Base-by-base conservation (phyloP, 2,113 vertebrate genomes). In the Platysteira castanea region DNA sequence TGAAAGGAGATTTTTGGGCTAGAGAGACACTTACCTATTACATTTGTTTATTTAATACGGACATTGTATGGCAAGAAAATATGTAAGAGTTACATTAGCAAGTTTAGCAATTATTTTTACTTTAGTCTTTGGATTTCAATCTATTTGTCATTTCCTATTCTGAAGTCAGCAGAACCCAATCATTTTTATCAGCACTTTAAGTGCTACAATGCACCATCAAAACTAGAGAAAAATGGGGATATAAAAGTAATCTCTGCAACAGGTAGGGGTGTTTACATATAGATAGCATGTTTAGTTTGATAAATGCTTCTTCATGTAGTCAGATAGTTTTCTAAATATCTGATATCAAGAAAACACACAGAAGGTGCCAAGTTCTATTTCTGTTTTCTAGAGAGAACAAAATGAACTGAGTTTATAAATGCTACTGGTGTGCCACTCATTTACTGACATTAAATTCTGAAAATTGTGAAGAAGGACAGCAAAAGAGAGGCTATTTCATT, bases 401-500 rank as follows among this genome's bases (percentile, higher is more conserved):
- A 96, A 92, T 67, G 27, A 42, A 69, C 47, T 69, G 44, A 73
- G 94, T 94, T 96, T 96, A 89, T 82, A 96, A 96, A 93, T 95
- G 68, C 56, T 35, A 95, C 87, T 93, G 77, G 11, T 94, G 87
- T 94, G 49, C 76, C 74, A 56, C 46, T 57, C 35, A 3, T 80
- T 93, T 86, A 68, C 33, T n/a, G 27, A 87, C 76, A 96, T 96
- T 91, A 97, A 94, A 21, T 88, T 87, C 91, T 83, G 90, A 97
- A 98, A 98, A 96, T 89, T 84, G 94, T 88, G 85, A 92, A 82
- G 86, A 84, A 93, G 52, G 35, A 75, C 10, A 41, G 79, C 65
- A 96, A 96, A 97, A 2, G 61, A 90, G 69, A 96, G 82, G 54
- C 79, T 81, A 87, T 97, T 97, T 97, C n/a, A 92, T 96, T 97